Percentiles rank a stretch among this genome's conserved stretches.
phyloP scores from a whole-genome alignment of 2,113 vertebrate genomes.

The Microtus ochrogaster region DNA sequence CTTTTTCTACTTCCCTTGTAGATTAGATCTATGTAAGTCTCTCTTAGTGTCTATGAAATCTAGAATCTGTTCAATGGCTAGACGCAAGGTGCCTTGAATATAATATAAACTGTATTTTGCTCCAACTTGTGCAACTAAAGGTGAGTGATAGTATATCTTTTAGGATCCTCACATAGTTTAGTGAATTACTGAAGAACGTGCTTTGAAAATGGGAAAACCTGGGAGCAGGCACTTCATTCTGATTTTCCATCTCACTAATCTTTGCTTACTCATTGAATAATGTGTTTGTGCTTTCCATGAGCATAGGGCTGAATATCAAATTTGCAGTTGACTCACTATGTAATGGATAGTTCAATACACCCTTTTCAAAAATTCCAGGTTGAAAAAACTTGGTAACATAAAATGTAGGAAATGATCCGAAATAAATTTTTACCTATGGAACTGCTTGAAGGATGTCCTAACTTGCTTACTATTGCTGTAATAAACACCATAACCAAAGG shows the following conservation, averaged over 20 bases:
- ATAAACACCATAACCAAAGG: background rate
- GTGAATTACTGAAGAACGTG: slow-evolving; percentile 31
- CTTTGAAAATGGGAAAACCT: slow-evolving; percentile 27
- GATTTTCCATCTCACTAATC: slow-evolving; percentile 56
- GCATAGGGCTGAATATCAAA: slow-evolving; percentile 61
- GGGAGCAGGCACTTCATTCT: slow-evolving; percentile 55
- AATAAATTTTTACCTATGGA: background rate
- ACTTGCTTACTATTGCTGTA: background rate
- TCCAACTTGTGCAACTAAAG: slow-evolving; percentile 7
- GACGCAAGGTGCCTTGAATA: background rate
- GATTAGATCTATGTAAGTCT: too few relatives aligned
- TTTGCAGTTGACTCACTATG: slow-evolving; percentile 62
- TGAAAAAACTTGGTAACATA: slow-evolving; percentile 45
- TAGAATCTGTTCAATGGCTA: slow-evolving; percentile 11
- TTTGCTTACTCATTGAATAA: slow-evolving; percentile 70
- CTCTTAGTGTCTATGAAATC: background rate
- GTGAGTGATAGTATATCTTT: slow-evolving; percentile 30
- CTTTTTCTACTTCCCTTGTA: too few relatives aligned
- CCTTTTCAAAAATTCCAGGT: slow-evolving; percentile 29
- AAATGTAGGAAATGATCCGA: slow-evolving; percentile 39
- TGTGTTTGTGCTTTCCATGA: slow-evolving; percentile 63
- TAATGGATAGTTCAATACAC: slow-evolving; percentile 47
- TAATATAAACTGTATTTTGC: slow-evolving; percentile 25
- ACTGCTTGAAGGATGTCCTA: background rate
- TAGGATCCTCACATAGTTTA: slow-evolving; percentile 43